Evolutionary conservation across 2,797 vertebrate genomes (phyloP).

Genomic region (Acestrorhynchus altus): DNA sequence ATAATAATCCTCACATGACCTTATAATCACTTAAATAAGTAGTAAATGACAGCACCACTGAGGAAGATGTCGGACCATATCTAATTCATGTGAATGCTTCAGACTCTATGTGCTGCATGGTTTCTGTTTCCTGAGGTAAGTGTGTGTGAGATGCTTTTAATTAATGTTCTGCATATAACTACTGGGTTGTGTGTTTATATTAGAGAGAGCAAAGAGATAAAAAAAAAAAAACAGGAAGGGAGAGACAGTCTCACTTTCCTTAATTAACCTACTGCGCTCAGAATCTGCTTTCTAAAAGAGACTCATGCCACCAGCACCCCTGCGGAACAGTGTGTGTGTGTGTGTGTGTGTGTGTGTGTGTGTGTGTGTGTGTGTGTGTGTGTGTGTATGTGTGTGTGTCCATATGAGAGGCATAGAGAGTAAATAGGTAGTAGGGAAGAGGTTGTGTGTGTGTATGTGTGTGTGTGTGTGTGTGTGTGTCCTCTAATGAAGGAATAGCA

Average conservation of each 20-base stretch:
- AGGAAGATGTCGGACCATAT: background rate
- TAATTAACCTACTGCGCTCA: constrained; percentile 33
- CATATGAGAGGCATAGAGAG: constrained; percentile 1
- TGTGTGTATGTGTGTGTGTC: background rate
- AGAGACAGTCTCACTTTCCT: constrained; percentile 6
- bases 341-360: constrained; percentile 20
- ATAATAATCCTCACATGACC: background rate
- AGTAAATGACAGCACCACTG: constrained; percentile 1
- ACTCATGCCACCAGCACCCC: constrained; percentile 4
- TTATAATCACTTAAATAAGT: background rate
- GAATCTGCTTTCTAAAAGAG: constrained; percentile 23
- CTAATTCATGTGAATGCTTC: background rate
- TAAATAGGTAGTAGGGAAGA: constrained; percentile 23
- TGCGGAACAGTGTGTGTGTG: background rate
- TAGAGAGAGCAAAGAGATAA: background rate
- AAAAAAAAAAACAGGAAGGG: background rate
- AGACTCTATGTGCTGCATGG: background rate
- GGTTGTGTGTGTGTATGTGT: constrained; percentile 3
- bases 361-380: constrained; percentile 25
- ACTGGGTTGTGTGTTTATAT: background rate
- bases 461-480: constrained; percentile 36
- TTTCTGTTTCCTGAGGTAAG: background rate
- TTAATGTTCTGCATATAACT: constrained; percentile 13
- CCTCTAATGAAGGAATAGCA: constrained; percentile 40
- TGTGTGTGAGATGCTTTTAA: constrained; percentile 29